Percentiles rank a stretch among this genome's conserved stretches.
phyloP scores from a whole-genome alignment of 1,140 invertebrate genomes.

The Nasonia giraulti region DNA sequence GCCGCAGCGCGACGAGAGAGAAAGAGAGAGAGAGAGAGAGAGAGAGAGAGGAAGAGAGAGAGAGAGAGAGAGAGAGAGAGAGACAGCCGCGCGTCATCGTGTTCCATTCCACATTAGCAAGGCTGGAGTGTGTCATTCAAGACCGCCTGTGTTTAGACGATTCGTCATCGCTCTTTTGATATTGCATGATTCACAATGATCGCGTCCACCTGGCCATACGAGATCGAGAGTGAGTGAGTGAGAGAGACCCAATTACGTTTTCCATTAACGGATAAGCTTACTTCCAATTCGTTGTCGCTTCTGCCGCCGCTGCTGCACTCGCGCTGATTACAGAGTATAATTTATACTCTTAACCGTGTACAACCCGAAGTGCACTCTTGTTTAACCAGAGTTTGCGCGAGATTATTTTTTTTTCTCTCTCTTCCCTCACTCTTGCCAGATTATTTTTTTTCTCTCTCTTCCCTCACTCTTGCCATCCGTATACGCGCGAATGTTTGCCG shows the following conservation, averaged over 20 bases:
- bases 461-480: background rate
- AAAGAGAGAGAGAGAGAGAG: too few species aligned
- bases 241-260: constrained; percentile 33
- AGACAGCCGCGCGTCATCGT: background rate
- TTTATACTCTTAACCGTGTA: constrained; percentile 14
- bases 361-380: background rate
- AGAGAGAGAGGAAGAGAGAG: too few species aligned
- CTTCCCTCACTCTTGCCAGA: too few species aligned
- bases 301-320: constrained; percentile 12
- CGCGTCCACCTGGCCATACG: constrained; percentile 15
- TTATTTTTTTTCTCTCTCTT: too few species aligned
- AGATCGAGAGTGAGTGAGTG: background rate
- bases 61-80: too few species aligned
- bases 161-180: background rate
- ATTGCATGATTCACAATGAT: constrained; percentile 8
- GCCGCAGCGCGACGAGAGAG: too few species aligned
- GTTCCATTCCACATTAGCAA: background rate
- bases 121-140: constrained; percentile 12
- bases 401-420: background rate
- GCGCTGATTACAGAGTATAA: constrained; percentile 36
- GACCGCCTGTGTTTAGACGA: background rate
- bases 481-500: background rate
- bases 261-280: constrained; percentile 47
- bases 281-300: constrained; percentile 32
- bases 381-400: background rate